Evolutionary conservation across 2,797 vertebrate genomes (phyloP).

Genomic region (Tenualosa ilisha): DNA sequence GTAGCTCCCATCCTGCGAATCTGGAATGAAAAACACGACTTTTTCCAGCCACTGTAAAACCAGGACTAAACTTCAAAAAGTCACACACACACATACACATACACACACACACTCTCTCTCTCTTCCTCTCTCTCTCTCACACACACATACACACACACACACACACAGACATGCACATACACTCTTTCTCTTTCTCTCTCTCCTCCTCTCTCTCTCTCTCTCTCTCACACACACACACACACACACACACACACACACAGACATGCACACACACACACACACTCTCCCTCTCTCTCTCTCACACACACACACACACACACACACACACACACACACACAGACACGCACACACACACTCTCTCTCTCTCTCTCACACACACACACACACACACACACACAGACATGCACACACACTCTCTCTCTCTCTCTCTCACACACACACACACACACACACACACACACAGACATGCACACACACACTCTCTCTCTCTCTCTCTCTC

Average conservation of each 20-base stretch:
- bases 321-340: background rate
- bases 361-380: background rate
- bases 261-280: background rate
- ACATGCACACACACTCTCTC: background rate
- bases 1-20: slow-evolving; percentile 97
- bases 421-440: background rate
- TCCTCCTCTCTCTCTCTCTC: background rate
- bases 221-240: background rate
- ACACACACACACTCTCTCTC: background rate
- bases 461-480: too few relatives aligned
- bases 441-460: background rate
- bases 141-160: background rate
- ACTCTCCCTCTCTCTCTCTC: background rate
- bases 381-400: background rate
- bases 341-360: background rate
- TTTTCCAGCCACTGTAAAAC: slow-evolving; percentile 60
- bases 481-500: too few relatives aligned
- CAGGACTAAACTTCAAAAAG: slow-evolving; percentile 55
- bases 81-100: background rate
- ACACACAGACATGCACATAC: background rate
- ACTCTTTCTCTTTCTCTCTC: background rate
- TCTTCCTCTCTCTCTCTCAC: background rate
- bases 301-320: background rate
- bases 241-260: background rate
- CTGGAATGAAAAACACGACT: slow-evolving; percentile 77